phyloP scores from a whole-genome alignment of 2,888 invertebrate species.

The Lissonota sp. region DNA sequence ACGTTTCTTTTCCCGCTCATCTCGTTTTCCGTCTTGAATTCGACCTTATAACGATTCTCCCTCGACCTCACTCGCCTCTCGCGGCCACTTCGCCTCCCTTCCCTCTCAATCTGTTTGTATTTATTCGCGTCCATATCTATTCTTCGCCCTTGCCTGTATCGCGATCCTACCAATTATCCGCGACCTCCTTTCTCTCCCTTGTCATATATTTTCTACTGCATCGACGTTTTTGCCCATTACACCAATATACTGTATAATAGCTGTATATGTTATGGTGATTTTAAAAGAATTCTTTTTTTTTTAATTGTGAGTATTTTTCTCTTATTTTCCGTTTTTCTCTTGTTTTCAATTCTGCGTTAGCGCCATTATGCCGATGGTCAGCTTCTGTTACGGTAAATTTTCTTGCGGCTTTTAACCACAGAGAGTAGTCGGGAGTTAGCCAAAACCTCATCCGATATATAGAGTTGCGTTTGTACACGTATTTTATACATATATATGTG shows the following conservation, averaged over 20 bases:
- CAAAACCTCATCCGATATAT: conserved; percentile 31
- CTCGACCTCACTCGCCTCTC: not conserved
- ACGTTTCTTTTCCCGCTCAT: conserved; percentile 5
- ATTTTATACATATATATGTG: not conserved
- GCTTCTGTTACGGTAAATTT: conserved; percentile 26
- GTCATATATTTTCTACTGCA: conserved; percentile 5
- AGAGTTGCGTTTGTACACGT: conserved; percentile 32
- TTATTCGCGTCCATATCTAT: conserved; percentile 55
- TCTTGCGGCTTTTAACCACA: conserved; percentile 48
- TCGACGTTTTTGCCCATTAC: conserved; percentile 12
- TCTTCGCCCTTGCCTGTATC: conserved; percentile 55
- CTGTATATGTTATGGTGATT: not conserved
- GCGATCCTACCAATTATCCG: conserved; percentile 57
- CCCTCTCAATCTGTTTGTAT: conserved; percentile 49
- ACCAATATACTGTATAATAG: conserved; percentile 26
- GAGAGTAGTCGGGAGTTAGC: conserved; percentile 29
- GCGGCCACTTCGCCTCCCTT: not conserved
- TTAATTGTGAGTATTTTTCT: not conserved
- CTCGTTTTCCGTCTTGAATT: conserved; percentile 34
- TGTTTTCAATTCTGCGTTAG: not conserved
- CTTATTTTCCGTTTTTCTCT: not conserved
- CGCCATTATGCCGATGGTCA: too few relatives aligned
- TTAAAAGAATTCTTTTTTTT: too few relatives aligned
- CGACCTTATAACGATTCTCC: conserved; percentile 18
- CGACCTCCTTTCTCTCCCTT: conserved; percentile 42